Evolutionary conservation across 2,113 vertebrate species (phyloP).

Genomic region (Agelaius tricolor): DNA sequence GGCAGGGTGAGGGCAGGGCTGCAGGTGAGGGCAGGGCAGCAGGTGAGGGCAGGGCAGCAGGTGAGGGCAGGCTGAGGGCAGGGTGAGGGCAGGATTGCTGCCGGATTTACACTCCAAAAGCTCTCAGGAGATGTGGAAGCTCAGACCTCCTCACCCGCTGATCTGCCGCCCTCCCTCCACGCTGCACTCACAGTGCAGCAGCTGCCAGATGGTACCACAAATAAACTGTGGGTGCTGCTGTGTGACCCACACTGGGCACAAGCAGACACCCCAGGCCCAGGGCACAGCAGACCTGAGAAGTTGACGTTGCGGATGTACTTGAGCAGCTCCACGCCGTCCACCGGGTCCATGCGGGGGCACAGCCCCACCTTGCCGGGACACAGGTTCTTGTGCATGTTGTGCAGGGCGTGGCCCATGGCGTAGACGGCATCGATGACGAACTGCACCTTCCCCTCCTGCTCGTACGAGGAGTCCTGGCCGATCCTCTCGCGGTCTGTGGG

Average conservation of each 20-base stretch:
- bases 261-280: fast-evolving
- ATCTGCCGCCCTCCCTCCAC: neutral
- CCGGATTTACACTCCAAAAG: fast-evolving
- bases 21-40: neutral
- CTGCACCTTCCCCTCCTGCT: slow-evolving; percentile 96
- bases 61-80: neutral
- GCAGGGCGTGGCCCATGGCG: slow-evolving; percentile 91
- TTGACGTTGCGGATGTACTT: slow-evolving; percentile 94
- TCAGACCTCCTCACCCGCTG: neutral
- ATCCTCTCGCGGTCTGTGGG: slow-evolving; percentile 90
- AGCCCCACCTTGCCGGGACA: slow-evolving; percentile 90
- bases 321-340: slow-evolving; percentile 89
- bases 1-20: neutral
- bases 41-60: neutral
- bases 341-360: slow-evolving; percentile 88
- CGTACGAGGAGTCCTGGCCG: slow-evolving; percentile 89
- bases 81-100: neutral
- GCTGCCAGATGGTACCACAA: fast-evolving
- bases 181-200: fast-evolving
- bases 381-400: slow-evolving; percentile 91
- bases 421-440: slow-evolving; percentile 95
- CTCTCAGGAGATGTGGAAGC: neutral
- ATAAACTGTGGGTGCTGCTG: neutral
- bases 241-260: fast-evolving
- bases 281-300: slow-evolving; percentile 84